Base-by-base conservation (phyloP, 1,140 invertebrate genomes). In the Himalopsyche phryganea region DNA sequence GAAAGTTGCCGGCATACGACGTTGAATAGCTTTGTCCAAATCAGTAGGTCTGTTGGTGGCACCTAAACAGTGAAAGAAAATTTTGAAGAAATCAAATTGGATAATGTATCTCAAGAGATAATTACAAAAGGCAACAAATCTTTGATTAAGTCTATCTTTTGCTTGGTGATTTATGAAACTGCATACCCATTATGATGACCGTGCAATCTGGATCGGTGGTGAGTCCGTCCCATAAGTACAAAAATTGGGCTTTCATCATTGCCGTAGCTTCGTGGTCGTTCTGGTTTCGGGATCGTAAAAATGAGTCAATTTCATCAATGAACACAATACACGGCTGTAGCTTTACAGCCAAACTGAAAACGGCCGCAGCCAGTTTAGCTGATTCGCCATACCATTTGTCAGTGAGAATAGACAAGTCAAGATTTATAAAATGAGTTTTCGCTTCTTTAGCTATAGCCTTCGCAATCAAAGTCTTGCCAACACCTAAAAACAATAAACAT, bases 351-450 rank as follows among this genome's bases (percentile, higher is more conserved):
- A 99, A 76, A n/a, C 92, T 91, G 74, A 99, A 99, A 0, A 98
- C 92, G 19, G 96, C 96, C 6, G 92, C 87, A 3, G 94, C 93
- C 36, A 98, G 75, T 74, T 98, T 98, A 73, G 98, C 94, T 58
- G 95, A 98, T 78, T 99, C 97, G 14, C 97, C 97, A 67, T 95
- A 96, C 96, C 96, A 99, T 75, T 98, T 99, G 73, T 98, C 96
- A 11, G 96, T 97, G 6, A 98, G 73, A 50, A 94, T 85, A 0
- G 95, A 93, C 0, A 96, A 85, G 72, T 96, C 92, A 46, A 99
- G 76, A 74, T 98, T 98, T 53, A 99, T 96, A 75, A 99, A 99
- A 63, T 90, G 84, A 66, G 92, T 95, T 64, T 90, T 89, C 6
- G 93, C 91, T 74, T 96, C 94, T 69, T 89, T 91, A 0, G 96